phyloP scores from a whole-genome alignment of 2,797 vertebrate species.

The Sebastes paucispinis region DNA sequence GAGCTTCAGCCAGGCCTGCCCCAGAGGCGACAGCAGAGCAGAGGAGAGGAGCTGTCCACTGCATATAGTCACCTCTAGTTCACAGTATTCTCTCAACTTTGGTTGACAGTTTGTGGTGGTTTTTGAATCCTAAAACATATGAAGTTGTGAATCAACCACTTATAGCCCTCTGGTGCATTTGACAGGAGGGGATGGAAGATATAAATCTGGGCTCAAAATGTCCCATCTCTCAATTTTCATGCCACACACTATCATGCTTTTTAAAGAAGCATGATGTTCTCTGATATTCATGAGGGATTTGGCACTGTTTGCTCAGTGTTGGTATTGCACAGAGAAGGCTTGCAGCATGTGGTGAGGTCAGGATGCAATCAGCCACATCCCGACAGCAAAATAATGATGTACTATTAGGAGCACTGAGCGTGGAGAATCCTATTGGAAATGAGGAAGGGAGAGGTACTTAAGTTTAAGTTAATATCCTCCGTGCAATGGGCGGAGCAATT shows the following conservation, averaged over 20 bases:
- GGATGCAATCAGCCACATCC: slow-evolving; percentile 35
- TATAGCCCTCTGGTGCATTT: background rate
- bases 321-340: background rate
- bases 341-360: slow-evolving; percentile 2
- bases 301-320: background rate
- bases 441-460: background rate
- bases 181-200: background rate
- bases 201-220: background rate
- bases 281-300: slow-evolving; percentile 4
- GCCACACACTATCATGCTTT: background rate
- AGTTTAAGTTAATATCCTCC: background rate
- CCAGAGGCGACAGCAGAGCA: slow-evolving; percentile 15
- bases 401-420: slow-evolving; percentile 1
- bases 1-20: slow-evolving; percentile 17
- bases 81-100: background rate
- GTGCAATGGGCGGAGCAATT: background rate
- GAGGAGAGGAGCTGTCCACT: background rate
- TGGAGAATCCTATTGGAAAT: slow-evolving; percentile 13
- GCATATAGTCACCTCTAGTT: background rate
- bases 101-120: background rate
- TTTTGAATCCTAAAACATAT: background rate
- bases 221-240: background rate
- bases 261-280: background rate
- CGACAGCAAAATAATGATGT: slow-evolving; percentile 29
- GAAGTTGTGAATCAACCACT: background rate